A percentile compares a stretch with the other conserved stretches of the same genome.
phyloP scores from a whole-genome alignment of 2,113 vertebrate species.

The Anguilla japonica region DNA sequence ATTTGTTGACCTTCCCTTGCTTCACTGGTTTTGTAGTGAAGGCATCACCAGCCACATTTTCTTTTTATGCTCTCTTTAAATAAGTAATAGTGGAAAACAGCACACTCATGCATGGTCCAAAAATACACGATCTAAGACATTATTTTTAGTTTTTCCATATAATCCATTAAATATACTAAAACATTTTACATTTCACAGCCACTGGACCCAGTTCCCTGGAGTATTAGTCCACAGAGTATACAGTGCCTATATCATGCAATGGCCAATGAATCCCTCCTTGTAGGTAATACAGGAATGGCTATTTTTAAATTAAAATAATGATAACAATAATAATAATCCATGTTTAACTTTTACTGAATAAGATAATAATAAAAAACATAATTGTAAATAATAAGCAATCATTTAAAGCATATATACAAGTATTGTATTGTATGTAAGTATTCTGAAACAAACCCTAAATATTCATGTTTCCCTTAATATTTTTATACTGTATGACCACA shows the following conservation, averaged over 20 bases:
- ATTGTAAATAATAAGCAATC: too few species aligned
- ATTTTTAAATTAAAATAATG: background rate
- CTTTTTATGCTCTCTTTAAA: constrained; percentile 9
- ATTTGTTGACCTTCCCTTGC: constrained; percentile 9
- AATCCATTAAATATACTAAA: constrained; percentile 3
- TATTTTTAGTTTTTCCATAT: background rate
- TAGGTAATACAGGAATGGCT: background rate
- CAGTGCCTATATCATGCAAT: background rate
- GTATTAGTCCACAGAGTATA: constrained; percentile 6
- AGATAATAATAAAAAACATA: too few species aligned
- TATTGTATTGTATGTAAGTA: background rate
- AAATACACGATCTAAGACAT: background rate
- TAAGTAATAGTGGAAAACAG: constrained; percentile 1
- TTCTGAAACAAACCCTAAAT: too few species aligned
- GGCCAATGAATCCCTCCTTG: background rate
- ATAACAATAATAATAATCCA: too few species aligned
- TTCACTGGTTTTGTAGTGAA: constrained; percentile 1
- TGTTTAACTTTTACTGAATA: too few species aligned
- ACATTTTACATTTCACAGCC: constrained; percentile 5
- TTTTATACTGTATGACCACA: background rate
- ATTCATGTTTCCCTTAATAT: too few species aligned
- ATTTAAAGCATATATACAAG: background rate
- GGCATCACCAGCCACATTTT: background rate
- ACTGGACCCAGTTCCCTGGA: background rate
- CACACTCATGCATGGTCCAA: constrained; percentile 8